Evolutionary conservation across 64 coral and sea anemone species (phyloP), one percentile per base, ranked within the genome.

Genomic region (Acropora tenuis): DNA sequence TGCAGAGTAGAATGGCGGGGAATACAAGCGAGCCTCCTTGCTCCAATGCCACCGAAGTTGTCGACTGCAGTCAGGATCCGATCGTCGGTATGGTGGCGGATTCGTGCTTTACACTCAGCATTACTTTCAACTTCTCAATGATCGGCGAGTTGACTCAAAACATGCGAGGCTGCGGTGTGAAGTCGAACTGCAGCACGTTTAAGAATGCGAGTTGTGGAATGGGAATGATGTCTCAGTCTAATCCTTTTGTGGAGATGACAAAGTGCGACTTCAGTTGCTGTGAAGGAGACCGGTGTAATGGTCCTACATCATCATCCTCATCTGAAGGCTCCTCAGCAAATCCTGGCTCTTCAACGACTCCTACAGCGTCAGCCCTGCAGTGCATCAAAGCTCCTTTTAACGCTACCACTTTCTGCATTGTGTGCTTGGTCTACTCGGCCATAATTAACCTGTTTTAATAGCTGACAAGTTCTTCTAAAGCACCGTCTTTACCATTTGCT

Each of bases 41-140:
- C 40, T 9, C 16, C 72, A 76, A 76, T 6, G 41, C 73, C 41
- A 76, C 41, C 15, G 73, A 76, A 76, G 15, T 13, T 2, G 2
- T 76, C 40, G 73, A 76, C 43, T 76, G 73, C 42, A 76, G 73
- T 76, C 3, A 76, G 30, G 73, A 76, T 76, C 41, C 73, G 43
- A 13, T 12, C 1, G 2, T 76, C 7, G 73, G 42, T 5, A 8
- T 13, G 41, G 13, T 76, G 7, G 73, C 73, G 11, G 73, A 76
- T 45, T 8, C 73, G 8, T 76, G 73, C 43, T 76, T 45, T 45
- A 76, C 73, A 12, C 0, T 11, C 3, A 11, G 41, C 30, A 13
- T 76, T 5, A 45, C 40, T 19, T 4, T 76, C 2, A 45, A 76
- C 41, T 13, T 43, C 8, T 76, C 73, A 12, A 9, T 76, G 10